Percentiles rank a stretch among this genome's conserved stretches.
These are phyloP conservation scores for Koerneria pararmatus DNA, from an alignment of 2,888 invertebrate genomes.

Conservation along the genomic window DNA sequence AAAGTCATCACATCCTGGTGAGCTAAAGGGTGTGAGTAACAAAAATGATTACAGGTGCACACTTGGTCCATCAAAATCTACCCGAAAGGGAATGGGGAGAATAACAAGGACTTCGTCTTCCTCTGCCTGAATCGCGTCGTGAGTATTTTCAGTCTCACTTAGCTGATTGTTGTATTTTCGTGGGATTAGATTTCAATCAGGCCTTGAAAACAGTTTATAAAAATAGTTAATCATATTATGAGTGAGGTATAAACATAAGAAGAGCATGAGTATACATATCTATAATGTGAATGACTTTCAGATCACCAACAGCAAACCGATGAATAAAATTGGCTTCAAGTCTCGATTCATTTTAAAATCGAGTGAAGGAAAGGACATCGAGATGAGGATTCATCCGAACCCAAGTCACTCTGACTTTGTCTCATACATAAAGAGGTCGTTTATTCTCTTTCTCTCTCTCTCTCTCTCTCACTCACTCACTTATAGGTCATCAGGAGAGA, in stretches of 20 bases:
- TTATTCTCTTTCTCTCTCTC: background rate
- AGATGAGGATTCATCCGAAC: conserved; percentile 59
- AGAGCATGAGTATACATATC: background rate
- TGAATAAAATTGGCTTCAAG: conserved; percentile 51
- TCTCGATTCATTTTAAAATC: conserved; percentile 57
- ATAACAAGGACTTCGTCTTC: conserved; percentile 60
- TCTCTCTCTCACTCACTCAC: background rate
- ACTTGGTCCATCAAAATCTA: conserved; percentile 60
- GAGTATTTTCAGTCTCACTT: conserved; percentile 16
- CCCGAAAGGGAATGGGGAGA: conserved; percentile 59
- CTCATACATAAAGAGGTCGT: conserved; percentile 52
- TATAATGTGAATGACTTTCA: background rate
- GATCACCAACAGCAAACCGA: conserved; percentile 17
- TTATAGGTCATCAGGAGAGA: too few species aligned
- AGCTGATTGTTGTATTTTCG: background rate
- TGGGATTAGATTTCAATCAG: conserved; percentile 3
- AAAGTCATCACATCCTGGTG: too few species aligned
- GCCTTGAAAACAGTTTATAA: background rate
- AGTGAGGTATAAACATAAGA: background rate
- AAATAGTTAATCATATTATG: background rate
- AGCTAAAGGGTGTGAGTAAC: too few species aligned
- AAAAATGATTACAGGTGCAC: too few species aligned
- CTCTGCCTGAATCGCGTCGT: conserved; percentile 58
- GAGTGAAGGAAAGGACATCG: conserved; percentile 49
- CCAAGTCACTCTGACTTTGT: conserved; percentile 60